Conservation (phyloP, 2,113 vertebrate genomes). For the Cairina moschata region DNA sequence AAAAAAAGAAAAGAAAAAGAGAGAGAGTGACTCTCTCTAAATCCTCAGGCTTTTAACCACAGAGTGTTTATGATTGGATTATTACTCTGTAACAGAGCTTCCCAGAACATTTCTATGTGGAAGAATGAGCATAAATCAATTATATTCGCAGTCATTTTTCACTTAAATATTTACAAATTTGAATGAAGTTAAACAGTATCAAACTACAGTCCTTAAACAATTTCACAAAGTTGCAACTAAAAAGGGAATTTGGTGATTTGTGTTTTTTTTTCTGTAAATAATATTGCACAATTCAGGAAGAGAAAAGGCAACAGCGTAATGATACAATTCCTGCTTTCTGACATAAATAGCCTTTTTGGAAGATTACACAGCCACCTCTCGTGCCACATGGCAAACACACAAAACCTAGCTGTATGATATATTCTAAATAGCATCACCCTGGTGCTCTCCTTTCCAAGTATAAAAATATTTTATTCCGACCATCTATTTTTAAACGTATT, state of each 20-base stretch:
- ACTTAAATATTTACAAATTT: slow-evolving; percentile 43
- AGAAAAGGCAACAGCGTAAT: slow-evolving; percentile 57
- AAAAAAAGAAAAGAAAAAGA: not conserved
- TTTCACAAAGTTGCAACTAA: not conserved
- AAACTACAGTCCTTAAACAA: slow-evolving; percentile 38
- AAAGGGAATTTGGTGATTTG: slow-evolving; percentile 2
- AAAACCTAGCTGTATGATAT: not conserved
- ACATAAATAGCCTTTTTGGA: slow-evolving; percentile 42
- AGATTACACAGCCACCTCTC: slow-evolving; percentile 36
- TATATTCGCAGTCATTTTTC: slow-evolving; percentile 27
- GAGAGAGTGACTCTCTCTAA: not conserved
- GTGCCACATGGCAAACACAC: slow-evolving; percentile 16
- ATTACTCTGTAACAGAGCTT: slow-evolving; percentile 40
- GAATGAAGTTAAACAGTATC: slow-evolving; percentile 39
- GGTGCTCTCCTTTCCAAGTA: not conserved
- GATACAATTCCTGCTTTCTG: slow-evolving; percentile 42
- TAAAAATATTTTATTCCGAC: not conserved
- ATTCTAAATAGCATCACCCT: not conserved
- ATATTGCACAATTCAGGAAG: slow-evolving; percentile 37
- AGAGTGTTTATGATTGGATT: slow-evolving; percentile 22
- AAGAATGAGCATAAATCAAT: slow-evolving; percentile 8
- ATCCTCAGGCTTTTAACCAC: slow-evolving; percentile 13
- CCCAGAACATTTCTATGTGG: slow-evolving; percentile 26
- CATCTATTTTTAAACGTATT: not conserved
- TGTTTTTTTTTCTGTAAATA: slow-evolving; percentile 12